A percentile compares a stretch with the other conserved stretches of the same genome.
phyloP scores from a whole-genome alignment of 2,888 invertebrate species.

The Frankliniella intonsa region DNA sequence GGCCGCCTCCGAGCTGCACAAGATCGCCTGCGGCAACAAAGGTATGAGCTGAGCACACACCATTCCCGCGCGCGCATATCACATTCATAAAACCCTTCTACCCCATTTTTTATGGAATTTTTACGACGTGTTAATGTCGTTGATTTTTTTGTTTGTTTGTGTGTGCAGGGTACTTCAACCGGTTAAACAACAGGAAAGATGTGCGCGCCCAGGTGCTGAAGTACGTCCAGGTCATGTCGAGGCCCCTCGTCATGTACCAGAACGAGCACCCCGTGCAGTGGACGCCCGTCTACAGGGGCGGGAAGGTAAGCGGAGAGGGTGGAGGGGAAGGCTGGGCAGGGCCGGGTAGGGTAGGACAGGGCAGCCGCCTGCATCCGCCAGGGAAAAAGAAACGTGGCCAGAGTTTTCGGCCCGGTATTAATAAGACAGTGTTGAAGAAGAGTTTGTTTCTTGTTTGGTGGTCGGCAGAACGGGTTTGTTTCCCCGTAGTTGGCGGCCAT shows the following conservation, averaged over 20 bases:
- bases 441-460: slow-evolving; percentile 25
- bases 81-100: neutral
- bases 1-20: slow-evolving; percentile 77
- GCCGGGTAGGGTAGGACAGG: neutral
- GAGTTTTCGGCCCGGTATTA: neutral
- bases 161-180: slow-evolving; percentile 74
- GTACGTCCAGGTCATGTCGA: slow-evolving; percentile 89
- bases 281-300: slow-evolving; percentile 87
- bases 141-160: slow-evolving; percentile 19
- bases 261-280: slow-evolving; percentile 89
- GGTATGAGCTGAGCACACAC: slow-evolving; percentile 54
- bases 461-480: neutral
- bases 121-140: neutral
- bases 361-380: slow-evolving; percentile 7
- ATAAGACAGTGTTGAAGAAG: slow-evolving; percentile 28
- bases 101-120: neutral
- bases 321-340: neutral
- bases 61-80: neutral
- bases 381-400: neutral
- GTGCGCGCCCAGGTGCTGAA: slow-evolving; percentile 89
- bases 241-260: slow-evolving; percentile 93
- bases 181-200: slow-evolving; percentile 83
- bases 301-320: slow-evolving; percentile 58
- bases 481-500: slow-evolving; percentile 12
- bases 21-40: slow-evolving; percentile 97